Evolutionary conservation across 2,113 vertebrate species (phyloP), one percentile per base, ranked within the genome.

Genomic region (Eulemur macaco): DNA sequence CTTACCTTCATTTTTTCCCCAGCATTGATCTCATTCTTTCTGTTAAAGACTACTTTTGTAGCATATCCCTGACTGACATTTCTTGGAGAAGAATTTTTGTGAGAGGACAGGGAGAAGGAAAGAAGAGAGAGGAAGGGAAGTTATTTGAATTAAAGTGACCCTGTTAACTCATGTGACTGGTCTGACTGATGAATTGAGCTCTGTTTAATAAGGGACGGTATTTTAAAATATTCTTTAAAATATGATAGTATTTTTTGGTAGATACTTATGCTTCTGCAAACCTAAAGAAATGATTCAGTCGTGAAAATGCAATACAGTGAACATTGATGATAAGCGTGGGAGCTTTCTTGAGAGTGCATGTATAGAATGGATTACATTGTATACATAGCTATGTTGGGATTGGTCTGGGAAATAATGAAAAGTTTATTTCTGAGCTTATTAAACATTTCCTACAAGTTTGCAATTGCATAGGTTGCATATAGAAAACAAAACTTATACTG

Each of bases 221-320:
- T 90, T 74, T 91, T 66, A 39, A 85, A 71, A 73, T 58, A 39
- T 15, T 83, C 21, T 91, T 47, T 86, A 92, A 94, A 85, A 68
- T 69, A 64, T 4, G 29, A 12, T 50, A 81, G 0, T 31, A 31
- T 39, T 56, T 76, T 66, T 96, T 69, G 39, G 42, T 52, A 60
- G n/a, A 87, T n/a, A 31, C 20, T 37, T 66, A 60, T 2, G 12
- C 27, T 50, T 93, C 31, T 50, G 56, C 47, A 91, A 88, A 85
- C 45, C 58, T n/a, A 82, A 85, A 96, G 50, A 90, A 87, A 54
- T 76, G 10, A 21, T 50, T 31, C 21, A 21, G 5, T 37, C 83
- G 5, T 95, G 52, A 47, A 93, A 64, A 78, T 89, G 12, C 29
- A 74, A 1, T 94, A 13, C 1, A 58, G 3, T 94, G 34, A 76